A percentile compares a stretch with the other conserved stretches of the same genome.
Conservation (phyloP, 1,140 invertebrate species). For the Microplitis demolitor region DNA sequence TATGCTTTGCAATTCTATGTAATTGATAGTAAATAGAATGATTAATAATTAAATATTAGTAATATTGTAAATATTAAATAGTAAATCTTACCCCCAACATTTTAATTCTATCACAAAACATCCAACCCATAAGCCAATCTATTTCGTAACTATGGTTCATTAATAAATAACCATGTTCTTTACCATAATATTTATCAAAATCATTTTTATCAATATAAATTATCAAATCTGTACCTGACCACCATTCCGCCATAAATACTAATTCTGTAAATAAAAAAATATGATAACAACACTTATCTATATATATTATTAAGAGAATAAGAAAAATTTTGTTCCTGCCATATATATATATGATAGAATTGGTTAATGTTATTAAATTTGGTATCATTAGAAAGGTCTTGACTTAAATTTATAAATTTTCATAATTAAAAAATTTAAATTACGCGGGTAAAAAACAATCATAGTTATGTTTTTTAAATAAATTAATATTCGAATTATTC, state of each 20-base stretch:
- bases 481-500: too few species aligned
- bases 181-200: constrained; percentile 79
- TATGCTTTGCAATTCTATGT: constrained; percentile 92
- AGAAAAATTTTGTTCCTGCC: too few species aligned
- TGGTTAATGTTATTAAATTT: too few species aligned
- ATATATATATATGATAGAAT: too few species aligned
- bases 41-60: constrained; percentile 6
- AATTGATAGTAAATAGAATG: constrained; percentile 25
- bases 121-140: constrained; percentile 92
- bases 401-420: too few species aligned
- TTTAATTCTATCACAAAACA: constrained; percentile 77
- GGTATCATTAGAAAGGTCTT: too few species aligned
- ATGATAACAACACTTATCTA: background rate
- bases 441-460: too few species aligned
- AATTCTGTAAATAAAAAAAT: constrained; percentile 71
- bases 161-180: constrained; percentile 86
- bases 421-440: too few species aligned
- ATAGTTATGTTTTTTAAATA: too few species aligned
- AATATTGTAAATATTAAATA: background rate
- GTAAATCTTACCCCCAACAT: constrained; percentile 74
- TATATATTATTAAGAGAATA: background rate
- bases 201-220: constrained; percentile 82
- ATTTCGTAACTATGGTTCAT: constrained; percentile 97
- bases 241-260: constrained; percentile 92
- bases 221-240: constrained; percentile 76